Evolutionary conservation across 1,140 invertebrate genomes (phyloP).

Genomic region (Euura lappo): DNA sequence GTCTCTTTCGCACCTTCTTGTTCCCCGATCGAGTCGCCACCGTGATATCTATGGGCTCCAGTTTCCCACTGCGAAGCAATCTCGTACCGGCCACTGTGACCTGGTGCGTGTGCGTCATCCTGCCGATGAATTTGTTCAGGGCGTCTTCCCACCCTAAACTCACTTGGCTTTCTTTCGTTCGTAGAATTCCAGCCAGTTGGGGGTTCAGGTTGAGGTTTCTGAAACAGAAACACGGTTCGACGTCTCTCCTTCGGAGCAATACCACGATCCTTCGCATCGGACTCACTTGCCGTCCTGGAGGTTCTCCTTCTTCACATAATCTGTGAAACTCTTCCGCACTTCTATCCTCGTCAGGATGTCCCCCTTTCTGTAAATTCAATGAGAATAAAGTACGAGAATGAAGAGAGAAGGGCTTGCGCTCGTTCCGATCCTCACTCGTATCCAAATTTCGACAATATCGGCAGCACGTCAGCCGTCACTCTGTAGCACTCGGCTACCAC

Average conservation of each 20-base stretch:
- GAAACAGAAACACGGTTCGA: slow-evolving; percentile 28
- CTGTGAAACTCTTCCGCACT: slow-evolving; percentile 73
- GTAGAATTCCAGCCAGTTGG: slow-evolving; percentile 51
- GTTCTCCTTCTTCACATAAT: slow-evolving; percentile 78
- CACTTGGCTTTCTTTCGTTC: slow-evolving; percentile 54
- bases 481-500: slow-evolving; percentile 71
- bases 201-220: slow-evolving; percentile 67
- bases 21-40: slow-evolving; percentile 82
- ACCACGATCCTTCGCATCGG: background rate
- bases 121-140: slow-evolving; percentile 69
- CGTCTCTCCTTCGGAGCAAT: background rate
- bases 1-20: slow-evolving; percentile 74
- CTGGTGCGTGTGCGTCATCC: slow-evolving; percentile 80
- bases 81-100: slow-evolving; percentile 67
- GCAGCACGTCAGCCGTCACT: slow-evolving; percentile 71
- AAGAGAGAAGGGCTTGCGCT: slow-evolving; percentile 16
- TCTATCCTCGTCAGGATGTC: slow-evolving; percentile 70
- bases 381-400: slow-evolving; percentile 41
- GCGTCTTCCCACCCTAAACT: slow-evolving; percentile 75
- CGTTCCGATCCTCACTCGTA: slow-evolving; percentile 58
- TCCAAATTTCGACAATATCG: slow-evolving; percentile 67
- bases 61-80: slow-evolving; percentile 72
- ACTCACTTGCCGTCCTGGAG: slow-evolving; percentile 65
- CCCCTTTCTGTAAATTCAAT: slow-evolving; percentile 72
- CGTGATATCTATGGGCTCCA: slow-evolving; percentile 80